Conservation (phyloP, 2,797 vertebrate species). For the Dermochelys coriacea region DNA sequence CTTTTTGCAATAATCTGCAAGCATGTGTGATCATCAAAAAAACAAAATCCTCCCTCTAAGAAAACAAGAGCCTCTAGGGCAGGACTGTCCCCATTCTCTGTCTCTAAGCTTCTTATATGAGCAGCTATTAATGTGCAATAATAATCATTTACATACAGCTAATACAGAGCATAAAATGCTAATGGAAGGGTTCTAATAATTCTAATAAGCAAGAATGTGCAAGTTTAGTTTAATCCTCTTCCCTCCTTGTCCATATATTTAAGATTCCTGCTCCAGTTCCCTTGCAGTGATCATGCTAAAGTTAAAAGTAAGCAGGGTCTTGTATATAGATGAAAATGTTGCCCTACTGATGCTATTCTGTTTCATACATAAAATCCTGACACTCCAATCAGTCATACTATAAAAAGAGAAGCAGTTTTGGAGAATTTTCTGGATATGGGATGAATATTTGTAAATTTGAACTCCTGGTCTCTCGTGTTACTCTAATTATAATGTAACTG, state of each 20-base stretch:
- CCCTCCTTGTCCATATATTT: not conserved
- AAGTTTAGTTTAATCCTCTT: not conserved
- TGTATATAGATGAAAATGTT: not conserved
- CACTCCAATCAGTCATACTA: conserved; percentile 62
- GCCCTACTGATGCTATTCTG: not conserved
- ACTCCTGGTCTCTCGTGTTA: conserved; percentile 61
- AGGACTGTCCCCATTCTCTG: not conserved
- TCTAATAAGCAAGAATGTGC: not conserved
- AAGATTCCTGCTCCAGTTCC: conserved; percentile 32
- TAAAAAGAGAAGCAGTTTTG: conserved; percentile 60
- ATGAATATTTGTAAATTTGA: conserved; percentile 66
- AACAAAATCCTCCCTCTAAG: not conserved
- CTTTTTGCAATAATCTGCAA: not conserved
- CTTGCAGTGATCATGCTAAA: conserved; percentile 1
- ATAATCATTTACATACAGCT: not conserved
- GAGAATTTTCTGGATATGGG: conserved; percentile 53
- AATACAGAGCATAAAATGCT: not conserved
- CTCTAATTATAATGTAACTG: conserved; percentile 55
- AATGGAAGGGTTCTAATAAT: not conserved
- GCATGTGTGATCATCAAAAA: not conserved
- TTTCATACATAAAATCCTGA: conserved; percentile 32
- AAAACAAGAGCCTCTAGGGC: not conserved
- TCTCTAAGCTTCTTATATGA: not conserved
- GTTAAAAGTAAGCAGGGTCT: conserved; percentile 20
- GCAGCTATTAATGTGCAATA: not conserved